phyloP scores from a whole-genome alignment of 2,113 vertebrate species.

The Microcebus ravelobensis region DNA sequence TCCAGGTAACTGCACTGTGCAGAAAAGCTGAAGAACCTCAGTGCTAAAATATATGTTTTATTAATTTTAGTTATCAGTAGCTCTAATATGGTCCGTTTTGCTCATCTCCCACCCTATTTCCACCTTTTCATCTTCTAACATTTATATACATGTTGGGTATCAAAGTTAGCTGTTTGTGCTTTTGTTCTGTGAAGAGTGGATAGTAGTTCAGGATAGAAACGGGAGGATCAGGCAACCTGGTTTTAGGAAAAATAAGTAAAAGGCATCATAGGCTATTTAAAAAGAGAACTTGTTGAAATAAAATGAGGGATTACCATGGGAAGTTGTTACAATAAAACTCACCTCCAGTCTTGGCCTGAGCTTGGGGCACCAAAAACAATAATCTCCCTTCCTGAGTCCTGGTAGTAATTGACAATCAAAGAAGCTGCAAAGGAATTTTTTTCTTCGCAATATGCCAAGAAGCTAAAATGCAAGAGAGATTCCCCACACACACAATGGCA shows the following conservation, averaged over 20 bases:
- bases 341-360: background rate
- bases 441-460: background rate
- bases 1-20: background rate
- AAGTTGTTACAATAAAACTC: background rate
- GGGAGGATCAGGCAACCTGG: background rate
- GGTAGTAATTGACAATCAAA: background rate
- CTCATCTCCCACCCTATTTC: background rate
- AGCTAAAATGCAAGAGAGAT: conserved; percentile 71
- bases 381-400: background rate
- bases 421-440: background rate
- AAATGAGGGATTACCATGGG: background rate
- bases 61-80: background rate
- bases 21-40: background rate
- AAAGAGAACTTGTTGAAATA: background rate
- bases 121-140: background rate
- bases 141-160: background rate
- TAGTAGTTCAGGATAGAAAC: background rate
- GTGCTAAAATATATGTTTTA: background rate
- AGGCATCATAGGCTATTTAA: background rate
- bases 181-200: background rate
- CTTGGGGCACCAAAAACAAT: background rate
- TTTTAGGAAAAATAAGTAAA: background rate
- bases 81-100: background rate
- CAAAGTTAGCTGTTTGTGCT: background rate
- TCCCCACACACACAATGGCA: conserved; percentile 56